Conservation (phyloP, 2,888 invertebrate species). For the Athrips mouffetella region DNA sequence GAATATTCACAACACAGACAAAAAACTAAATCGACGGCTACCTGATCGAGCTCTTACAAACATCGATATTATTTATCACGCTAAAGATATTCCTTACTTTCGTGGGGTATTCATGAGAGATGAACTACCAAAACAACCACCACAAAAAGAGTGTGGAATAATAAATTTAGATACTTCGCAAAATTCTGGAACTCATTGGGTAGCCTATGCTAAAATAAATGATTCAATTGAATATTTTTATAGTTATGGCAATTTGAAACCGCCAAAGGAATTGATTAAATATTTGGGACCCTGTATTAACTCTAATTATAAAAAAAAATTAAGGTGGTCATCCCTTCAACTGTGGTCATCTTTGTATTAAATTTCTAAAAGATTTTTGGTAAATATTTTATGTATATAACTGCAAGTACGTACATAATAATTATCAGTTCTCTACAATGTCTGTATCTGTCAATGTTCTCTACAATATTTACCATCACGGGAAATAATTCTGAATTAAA, state of each 20-base stretch:
- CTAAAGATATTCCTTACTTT: conserved; percentile 18
- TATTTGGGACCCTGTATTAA: conserved; percentile 28
- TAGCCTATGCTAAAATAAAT: conserved; percentile 37
- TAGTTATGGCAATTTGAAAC: conserved; percentile 42
- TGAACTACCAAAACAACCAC: conserved; percentile 25
- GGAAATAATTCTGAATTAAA: not conserved
- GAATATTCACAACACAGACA: conserved; percentile 31
- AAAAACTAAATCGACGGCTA: conserved; percentile 20
- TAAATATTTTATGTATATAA: not conserved
- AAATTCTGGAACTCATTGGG: conserved; percentile 41
- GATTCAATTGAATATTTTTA: conserved; percentile 40
- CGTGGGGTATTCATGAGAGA: conserved; percentile 23
- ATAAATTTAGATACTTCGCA: conserved; percentile 32
- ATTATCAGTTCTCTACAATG: not conserved
- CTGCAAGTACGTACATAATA: not conserved
- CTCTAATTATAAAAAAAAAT: conserved; percentile 21
- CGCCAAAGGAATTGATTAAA: conserved; percentile 29
- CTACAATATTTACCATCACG: conserved; percentile 6
- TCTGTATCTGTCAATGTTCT: too few species aligned
- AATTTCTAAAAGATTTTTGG: conserved; percentile 14
- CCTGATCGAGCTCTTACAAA: conserved; percentile 17
- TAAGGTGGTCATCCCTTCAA: conserved; percentile 23
- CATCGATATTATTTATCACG: conserved; percentile 14
- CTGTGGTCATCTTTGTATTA: conserved; percentile 19
- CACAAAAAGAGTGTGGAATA: conserved; percentile 25